Evolutionary conservation across 2,888 invertebrate genomes (phyloP).

Genomic region (Cheilosia scutellata): DNA sequence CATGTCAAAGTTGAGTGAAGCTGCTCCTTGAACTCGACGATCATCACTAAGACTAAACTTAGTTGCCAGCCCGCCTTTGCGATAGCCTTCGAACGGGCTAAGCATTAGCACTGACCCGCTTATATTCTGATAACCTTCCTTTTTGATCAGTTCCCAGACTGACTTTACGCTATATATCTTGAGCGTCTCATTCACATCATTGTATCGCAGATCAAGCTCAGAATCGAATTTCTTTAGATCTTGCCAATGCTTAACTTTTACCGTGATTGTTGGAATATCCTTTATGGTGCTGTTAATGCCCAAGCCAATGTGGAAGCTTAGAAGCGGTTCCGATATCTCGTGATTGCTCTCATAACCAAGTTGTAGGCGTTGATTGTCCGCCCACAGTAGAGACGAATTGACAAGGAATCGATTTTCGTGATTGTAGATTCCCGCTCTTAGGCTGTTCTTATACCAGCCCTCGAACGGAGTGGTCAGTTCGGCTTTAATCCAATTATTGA

Average conservation of each 20-base stretch:
- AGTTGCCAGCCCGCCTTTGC: constrained; percentile 88
- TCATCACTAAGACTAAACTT: constrained; percentile 88
- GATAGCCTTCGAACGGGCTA: constrained; percentile 90
- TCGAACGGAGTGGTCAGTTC: constrained; percentile 86
- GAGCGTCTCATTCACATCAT: constrained; percentile 80
- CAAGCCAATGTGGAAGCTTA: constrained; percentile 85
- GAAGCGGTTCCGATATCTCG: constrained; percentile 82
- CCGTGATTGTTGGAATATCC: constrained; percentile 86
- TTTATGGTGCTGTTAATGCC: constrained; percentile 86
- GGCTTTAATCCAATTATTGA: constrained; percentile 83
- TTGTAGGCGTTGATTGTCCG: constrained; percentile 86
- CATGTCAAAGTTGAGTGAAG: constrained; percentile 89
- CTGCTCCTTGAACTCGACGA: constrained; percentile 88
- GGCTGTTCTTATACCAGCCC: constrained; percentile 86
- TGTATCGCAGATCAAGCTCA: constrained; percentile 85
- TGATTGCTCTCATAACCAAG: constrained; percentile 86
- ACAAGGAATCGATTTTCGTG: constrained; percentile 84
- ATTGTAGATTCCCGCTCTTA: constrained; percentile 85
- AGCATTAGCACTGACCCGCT: constrained; percentile 86
- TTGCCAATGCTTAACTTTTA: constrained; percentile 86
- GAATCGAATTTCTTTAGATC: constrained; percentile 85
- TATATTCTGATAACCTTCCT: constrained; percentile 86
- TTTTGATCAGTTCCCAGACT: constrained; percentile 87
- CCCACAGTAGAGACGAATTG: constrained; percentile 87
- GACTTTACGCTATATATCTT: constrained; percentile 89